Conservation (phyloP, 1,140 invertebrate species). For the Lepeophtheirus salmonis region DNA sequence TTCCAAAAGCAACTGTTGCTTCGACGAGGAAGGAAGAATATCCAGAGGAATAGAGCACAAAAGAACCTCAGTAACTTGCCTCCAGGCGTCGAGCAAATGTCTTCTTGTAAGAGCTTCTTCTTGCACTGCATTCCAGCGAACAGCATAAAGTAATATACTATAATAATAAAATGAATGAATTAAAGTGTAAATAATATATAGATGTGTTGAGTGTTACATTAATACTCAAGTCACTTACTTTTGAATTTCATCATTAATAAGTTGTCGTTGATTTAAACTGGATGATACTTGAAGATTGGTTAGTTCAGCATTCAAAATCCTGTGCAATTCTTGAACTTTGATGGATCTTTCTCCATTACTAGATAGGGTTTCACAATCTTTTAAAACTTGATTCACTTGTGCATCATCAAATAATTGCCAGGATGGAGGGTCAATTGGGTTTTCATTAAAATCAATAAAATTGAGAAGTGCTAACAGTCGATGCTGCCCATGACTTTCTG, state of each 20-base stretch:
- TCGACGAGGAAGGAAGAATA: neutral
- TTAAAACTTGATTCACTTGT: constrained; percentile 6
- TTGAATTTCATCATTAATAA: constrained; percentile 14
- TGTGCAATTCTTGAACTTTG: constrained; percentile 5
- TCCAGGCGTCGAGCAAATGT: constrained; percentile 15
- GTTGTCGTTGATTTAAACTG: constrained; percentile 1
- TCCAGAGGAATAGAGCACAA: constrained; percentile 6
- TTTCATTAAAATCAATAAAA: constrained; percentile 7
- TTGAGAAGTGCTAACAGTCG: constrained; percentile 1
- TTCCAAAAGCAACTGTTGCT: constrained; percentile 14
- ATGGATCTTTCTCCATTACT: constrained; percentile 5
- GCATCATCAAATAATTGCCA: constrained; percentile 17
- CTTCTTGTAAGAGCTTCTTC: constrained; percentile 1
- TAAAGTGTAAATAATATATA: neutral
- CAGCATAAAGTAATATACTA: constrained; percentile 14
- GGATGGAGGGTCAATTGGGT: constrained; percentile 1
- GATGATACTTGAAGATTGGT: constrained; percentile 9
- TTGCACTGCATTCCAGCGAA: constrained; percentile 12
- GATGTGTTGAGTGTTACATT: neutral
- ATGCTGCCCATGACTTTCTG: neutral
- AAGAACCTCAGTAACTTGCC: constrained; percentile 16
- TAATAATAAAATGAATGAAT: neutral
- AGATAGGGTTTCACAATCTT: neutral
- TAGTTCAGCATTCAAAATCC: constrained; percentile 8
- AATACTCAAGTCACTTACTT: neutral